Evolutionary conservation across 1,140 invertebrate genomes (phyloP), one percentile per base, ranked within the genome.

Genomic region (Antheraea mylitta): DNA sequence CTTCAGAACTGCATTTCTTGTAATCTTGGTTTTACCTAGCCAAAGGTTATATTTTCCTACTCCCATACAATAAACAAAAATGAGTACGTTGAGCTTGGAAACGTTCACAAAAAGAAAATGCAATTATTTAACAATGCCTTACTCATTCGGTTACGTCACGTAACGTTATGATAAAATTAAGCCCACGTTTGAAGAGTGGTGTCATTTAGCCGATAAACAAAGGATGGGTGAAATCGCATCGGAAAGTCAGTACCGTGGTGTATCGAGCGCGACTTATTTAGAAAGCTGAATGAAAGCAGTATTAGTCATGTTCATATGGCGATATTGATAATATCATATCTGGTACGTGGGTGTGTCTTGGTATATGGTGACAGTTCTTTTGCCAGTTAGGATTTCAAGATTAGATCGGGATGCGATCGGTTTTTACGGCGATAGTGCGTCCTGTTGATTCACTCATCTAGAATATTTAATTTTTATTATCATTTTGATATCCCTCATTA

Each of bases 341-440:
- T 48, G 67, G 69, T 65, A 71, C 67, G 66, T 71, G 61, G 70
- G 70, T 48, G 65, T 71, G 62, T 64, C 66, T 67, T 48, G 58
- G 53, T 36, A 61, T 63, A 38, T 18, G 64, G 36, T 67, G 70
- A 71, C 63, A 71, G 36, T 64, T 71, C 70, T 71, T 71, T 68
- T 71, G 18, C 5, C 61, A 36, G 30, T 36, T 18, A 11, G 37
- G 61, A 63, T 63, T 37, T 30, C 36, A 13, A 37, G 61, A 63
- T 63, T 37, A 63, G 30, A 63, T 63, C 13, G 18, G 59, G 59
- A 19, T 22, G 6, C 30, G 22, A 63, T 16, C 13, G 61, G 37
- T 22, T 1, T 16, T 53, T 53, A 53, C 16, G 45, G 16, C 4
- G 9, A 13, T 53, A n/a, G 0, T 53, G 45, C 45, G 9, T 53